Percentiles rank a stretch among this genome's conserved stretches.
Evolutionary conservation across 1,140 invertebrate species (phyloP).

Genomic region (Ephestia elutella): DNA sequence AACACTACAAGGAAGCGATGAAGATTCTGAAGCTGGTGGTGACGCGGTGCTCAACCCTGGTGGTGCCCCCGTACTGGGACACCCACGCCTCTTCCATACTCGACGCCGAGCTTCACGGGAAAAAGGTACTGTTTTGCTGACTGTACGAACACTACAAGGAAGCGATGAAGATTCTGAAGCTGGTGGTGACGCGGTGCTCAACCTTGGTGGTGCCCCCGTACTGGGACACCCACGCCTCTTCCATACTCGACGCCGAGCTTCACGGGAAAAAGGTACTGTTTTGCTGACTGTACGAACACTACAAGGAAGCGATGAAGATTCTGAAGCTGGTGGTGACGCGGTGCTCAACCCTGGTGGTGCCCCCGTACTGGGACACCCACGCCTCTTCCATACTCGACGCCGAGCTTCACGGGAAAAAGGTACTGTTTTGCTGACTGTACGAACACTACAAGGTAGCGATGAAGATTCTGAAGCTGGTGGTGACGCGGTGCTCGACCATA

Average conservation of each 20-base stretch:
- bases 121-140: slow-evolving; percentile 56
- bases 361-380: slow-evolving; percentile 75
- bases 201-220: slow-evolving; percentile 80
- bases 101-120: slow-evolving; percentile 72
- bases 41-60: slow-evolving; percentile 91
- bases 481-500: slow-evolving; percentile 92
- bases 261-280: slow-evolving; percentile 63
- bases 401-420: slow-evolving; percentile 70
- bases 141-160: slow-evolving; percentile 99
- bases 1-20: slow-evolving; percentile 97
- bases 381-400: slow-evolving; percentile 76
- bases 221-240: slow-evolving; percentile 74
- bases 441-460: slow-evolving; percentile 98
- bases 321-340: slow-evolving; percentile 96
- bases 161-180: slow-evolving; percentile 95
- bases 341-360: slow-evolving; percentile 88
- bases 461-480: slow-evolving; percentile 96
- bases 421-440: too few relatives aligned
- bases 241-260: slow-evolving; percentile 75
- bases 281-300: too few relatives aligned
- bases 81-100: slow-evolving; percentile 74
- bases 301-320: slow-evolving; percentile 97
- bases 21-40: slow-evolving; percentile 98
- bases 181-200: slow-evolving; percentile 97
- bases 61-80: slow-evolving; percentile 78